phyloP scores from a whole-genome alignment of 1,140 invertebrate species.

The Parapsyche elsis region DNA sequence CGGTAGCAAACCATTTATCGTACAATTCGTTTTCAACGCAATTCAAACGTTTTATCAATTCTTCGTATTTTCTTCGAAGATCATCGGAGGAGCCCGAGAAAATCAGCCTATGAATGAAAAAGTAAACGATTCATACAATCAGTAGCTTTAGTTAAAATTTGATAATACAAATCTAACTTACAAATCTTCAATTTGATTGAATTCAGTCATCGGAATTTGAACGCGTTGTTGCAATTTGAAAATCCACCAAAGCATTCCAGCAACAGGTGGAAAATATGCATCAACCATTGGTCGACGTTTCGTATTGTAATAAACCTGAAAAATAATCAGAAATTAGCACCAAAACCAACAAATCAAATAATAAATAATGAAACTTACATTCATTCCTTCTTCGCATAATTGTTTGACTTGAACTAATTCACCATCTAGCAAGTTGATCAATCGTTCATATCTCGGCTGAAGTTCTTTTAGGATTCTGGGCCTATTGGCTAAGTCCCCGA shows the following conservation, averaged over 20 bases:
- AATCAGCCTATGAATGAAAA: background rate
- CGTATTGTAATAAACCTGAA: slow-evolving; percentile 44
- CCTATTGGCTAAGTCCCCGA: slow-evolving; percentile 76
- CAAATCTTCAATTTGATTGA: slow-evolving; percentile 68
- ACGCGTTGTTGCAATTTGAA: slow-evolving; percentile 75
- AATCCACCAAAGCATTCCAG: slow-evolving; percentile 78
- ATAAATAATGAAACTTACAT: slow-evolving; percentile 57
- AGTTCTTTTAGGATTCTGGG: slow-evolving; percentile 75
- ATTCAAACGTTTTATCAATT: slow-evolving; percentile 60
- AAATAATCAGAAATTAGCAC: background rate
- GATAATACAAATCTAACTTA: slow-evolving; percentile 55
- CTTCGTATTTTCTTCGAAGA: slow-evolving; percentile 60
- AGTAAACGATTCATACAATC: background rate
- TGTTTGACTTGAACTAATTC: slow-evolving; percentile 75
- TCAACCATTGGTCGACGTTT: slow-evolving; percentile 70
- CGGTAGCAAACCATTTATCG: slow-evolving; percentile 59
- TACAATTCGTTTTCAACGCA: slow-evolving; percentile 59
- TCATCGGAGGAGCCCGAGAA: slow-evolving; percentile 35
- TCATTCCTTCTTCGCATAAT: slow-evolving; percentile 66
- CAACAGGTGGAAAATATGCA: slow-evolving; percentile 77
- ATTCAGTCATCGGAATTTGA: slow-evolving; percentile 69
- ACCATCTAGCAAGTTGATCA: slow-evolving; percentile 68
- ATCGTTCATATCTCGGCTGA: slow-evolving; percentile 60
- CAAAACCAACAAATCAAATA: background rate
- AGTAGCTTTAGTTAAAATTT: background rate